These are phyloP conservation scores for Varanus komodoensis DNA, from an alignment of 2,113 vertebrate species.

Conservation along the genomic window DNA sequence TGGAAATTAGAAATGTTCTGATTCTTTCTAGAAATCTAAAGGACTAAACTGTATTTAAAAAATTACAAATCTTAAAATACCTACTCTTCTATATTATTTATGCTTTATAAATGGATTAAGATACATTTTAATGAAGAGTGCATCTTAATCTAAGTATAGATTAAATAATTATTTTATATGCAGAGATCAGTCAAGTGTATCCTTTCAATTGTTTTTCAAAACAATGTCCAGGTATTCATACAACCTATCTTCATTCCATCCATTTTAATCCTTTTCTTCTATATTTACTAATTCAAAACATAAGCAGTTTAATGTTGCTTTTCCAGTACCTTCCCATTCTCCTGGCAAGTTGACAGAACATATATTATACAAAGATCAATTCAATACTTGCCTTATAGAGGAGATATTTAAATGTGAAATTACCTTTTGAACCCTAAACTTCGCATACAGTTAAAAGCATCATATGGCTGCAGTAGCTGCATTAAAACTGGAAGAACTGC, in stretches of 20 bases:
- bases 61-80: background rate
- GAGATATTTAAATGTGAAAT: background rate
- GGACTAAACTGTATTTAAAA: background rate
- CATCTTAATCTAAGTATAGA: background rate
- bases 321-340: background rate
- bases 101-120: background rate
- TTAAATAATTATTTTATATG: background rate
- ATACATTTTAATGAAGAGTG: background rate
- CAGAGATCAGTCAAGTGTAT: background rate
- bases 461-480: background rate
- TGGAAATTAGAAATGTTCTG: background rate
- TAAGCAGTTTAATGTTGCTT: background rate
- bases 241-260: background rate
- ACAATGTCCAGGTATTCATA: background rate
- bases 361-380: background rate
- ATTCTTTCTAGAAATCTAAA: background rate
- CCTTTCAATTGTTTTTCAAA: background rate
- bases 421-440: fast-evolving
- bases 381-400: background rate
- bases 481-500: conserved; percentile 32
- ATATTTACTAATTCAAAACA: background rate
- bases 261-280: background rate
- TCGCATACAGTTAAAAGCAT: background rate
- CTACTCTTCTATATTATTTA: fast-evolving
- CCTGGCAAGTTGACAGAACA: background rate